phyloP scores from a whole-genome alignment of 2,797 vertebrate species.

The Lacerta bilineata region DNA sequence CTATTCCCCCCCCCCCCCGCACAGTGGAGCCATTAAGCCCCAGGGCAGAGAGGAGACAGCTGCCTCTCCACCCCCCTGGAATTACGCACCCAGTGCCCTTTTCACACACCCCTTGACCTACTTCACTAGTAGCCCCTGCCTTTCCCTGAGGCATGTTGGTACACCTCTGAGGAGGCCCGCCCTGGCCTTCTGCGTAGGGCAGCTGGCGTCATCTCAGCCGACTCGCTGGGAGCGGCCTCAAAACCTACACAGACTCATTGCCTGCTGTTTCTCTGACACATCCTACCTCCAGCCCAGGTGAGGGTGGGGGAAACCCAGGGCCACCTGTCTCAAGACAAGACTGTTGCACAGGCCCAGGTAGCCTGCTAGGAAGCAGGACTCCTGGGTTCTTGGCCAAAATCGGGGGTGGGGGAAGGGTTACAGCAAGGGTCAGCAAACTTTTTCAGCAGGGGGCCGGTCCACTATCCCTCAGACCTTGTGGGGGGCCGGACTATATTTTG shows the following conservation, averaged over 20 bases:
- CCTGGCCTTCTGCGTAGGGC: neutral
- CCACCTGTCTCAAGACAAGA: neutral
- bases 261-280: neutral
- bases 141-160: neutral
- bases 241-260: neutral
- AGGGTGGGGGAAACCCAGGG: neutral
- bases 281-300: too few relatives aligned
- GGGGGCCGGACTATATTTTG: too few relatives aligned
- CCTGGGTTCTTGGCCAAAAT: neutral
- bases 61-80: too few relatives aligned
- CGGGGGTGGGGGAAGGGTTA: neutral
- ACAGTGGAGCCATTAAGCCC: too few relatives aligned
- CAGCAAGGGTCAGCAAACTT: too few relatives aligned
- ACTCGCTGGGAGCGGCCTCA: neutral
- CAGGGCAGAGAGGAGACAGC: too few relatives aligned
- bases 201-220: neutral
- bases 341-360: neutral
- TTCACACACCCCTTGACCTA: constrained; percentile 2
- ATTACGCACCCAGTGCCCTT: neutral
- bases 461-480: too few relatives aligned
- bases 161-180: neutral
- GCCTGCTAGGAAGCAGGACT: too few relatives aligned
- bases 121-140: constrained; percentile 4
- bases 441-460: too few relatives aligned
- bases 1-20: too few relatives aligned